These are phyloP conservation scores for Phymastichus coffea DNA, from an alignment of 1,140 invertebrate genomes.

Conservation along the genomic window DNA sequence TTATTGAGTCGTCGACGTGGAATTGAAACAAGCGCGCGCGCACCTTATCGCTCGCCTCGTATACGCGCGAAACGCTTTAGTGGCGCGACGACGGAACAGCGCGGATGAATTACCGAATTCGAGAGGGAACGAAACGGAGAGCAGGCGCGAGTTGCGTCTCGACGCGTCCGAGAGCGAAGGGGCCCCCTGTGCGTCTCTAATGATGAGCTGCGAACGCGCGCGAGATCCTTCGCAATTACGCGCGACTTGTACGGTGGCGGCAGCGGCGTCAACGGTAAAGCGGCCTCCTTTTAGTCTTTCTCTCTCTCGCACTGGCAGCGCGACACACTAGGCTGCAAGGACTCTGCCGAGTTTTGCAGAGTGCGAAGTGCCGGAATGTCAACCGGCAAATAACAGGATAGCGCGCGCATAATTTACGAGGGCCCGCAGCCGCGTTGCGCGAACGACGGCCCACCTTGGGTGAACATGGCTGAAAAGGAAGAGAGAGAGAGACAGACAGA, in stretches of 20 bases:
- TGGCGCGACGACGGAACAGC: no score
- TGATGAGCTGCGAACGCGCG: not conserved
- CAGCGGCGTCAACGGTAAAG: not conserved
- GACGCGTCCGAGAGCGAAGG: no score
- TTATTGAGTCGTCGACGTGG: no score
- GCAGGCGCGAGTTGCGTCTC: no score
- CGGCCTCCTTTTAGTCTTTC: not conserved
- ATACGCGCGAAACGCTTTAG: no score
- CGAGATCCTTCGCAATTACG: no score
- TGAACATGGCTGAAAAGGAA: not conserved
- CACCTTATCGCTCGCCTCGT: no score
- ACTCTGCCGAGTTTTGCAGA: constrained; percentile 4
- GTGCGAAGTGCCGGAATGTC: not conserved
- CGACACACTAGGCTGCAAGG: not conserved
- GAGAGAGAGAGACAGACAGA: not conserved
- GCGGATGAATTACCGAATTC: no score
- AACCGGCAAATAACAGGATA: constrained; percentile 15
- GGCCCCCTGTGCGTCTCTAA: not conserved
- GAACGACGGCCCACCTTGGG: not conserved
- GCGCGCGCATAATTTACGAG: constrained; percentile 10
- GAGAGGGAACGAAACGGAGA: no score
- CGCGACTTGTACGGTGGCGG: no score
- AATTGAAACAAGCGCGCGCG: no score
- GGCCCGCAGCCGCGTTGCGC: not conserved
- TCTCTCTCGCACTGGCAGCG: not conserved